Conservation (phyloP, 2,113 vertebrate genomes). For the Vidua chalybeata region DNA sequence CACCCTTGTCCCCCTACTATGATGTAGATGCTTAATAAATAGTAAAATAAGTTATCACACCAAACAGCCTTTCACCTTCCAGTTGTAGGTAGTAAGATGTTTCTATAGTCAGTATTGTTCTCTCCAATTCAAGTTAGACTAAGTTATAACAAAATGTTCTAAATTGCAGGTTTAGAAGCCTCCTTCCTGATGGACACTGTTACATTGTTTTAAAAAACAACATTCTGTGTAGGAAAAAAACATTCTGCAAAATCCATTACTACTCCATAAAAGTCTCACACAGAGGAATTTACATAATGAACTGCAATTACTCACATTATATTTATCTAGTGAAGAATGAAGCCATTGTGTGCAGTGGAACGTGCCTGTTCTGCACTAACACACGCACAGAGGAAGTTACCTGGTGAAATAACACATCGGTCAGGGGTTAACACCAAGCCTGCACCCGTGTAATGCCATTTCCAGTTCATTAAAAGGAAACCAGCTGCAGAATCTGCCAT, state of each 20-base stretch:
- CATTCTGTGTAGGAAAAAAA: background rate
- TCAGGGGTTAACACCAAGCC: slow-evolving; percentile 7
- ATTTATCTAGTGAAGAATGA: slow-evolving; percentile 52
- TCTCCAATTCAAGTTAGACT: background rate
- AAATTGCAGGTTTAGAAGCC: background rate
- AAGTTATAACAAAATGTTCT: background rate
- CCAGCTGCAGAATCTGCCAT: background rate
- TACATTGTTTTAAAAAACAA: background rate
- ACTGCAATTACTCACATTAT: slow-evolving; percentile 42
- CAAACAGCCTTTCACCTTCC: background rate
- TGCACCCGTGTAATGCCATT: background rate
- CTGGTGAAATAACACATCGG: slow-evolving; percentile 39
- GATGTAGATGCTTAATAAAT: background rate
- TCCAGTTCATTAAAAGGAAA: slow-evolving; percentile 29
- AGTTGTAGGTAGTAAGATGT: background rate
- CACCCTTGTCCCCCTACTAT: background rate
- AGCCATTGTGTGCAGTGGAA: slow-evolving; percentile 12
- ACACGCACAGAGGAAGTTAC: background rate
- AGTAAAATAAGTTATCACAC: background rate
- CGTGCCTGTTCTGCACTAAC: slow-evolving; percentile 23
- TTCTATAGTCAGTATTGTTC: background rate
- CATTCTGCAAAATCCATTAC: slow-evolving; percentile 21
- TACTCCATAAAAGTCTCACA: background rate
- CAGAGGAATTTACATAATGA: slow-evolving; percentile 48
- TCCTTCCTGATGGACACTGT: background rate